Conservation (phyloP, 2,888 invertebrate genomes). For the Scaptomyza cyrtandrae region DNA sequence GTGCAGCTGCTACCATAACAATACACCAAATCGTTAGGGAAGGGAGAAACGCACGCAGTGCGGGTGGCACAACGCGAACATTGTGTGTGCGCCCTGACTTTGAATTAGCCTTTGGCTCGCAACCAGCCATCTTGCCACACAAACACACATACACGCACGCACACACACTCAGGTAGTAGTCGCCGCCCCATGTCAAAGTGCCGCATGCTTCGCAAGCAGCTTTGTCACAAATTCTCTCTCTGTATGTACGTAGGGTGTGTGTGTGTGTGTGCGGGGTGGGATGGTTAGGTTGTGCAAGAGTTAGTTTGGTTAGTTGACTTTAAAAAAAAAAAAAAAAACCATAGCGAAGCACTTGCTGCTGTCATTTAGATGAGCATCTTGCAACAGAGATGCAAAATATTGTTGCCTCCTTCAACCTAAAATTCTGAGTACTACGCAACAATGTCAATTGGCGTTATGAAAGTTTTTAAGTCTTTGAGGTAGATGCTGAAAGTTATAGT, state of each 20-base stretch:
- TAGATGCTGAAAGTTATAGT: neutral
- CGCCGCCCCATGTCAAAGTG: constrained; percentile 43
- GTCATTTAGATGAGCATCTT: constrained; percentile 49
- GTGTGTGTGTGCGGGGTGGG: neutral
- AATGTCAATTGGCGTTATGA: constrained; percentile 13
- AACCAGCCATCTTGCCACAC: constrained; percentile 10
- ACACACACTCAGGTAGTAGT: constrained; percentile 1
- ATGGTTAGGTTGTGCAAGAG: neutral
- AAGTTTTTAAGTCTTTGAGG: neutral
- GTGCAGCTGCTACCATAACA: constrained; percentile 71
- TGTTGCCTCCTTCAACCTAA: constrained; percentile 37
- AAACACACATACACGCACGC: constrained; percentile 2
- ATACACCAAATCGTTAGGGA: constrained; percentile 40
- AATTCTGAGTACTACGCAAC: neutral
- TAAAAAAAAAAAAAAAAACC: constrained; percentile 39
- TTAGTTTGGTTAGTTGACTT: constrained; percentile 53
- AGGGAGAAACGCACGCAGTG: too few species aligned
- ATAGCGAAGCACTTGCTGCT: constrained; percentile 43
- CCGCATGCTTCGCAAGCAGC: constrained; percentile 39
- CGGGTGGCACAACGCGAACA: neutral
- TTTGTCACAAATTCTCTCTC: constrained; percentile 49
- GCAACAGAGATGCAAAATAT: constrained; percentile 45
- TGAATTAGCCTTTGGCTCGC: constrained; percentile 68
- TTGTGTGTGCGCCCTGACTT: constrained; percentile 55
- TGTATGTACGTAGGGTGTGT: neutral